These are phyloP conservation scores for Athrips mouffetella DNA, from an alignment of 2,888 invertebrate species.

Conservation along the genomic window DNA sequence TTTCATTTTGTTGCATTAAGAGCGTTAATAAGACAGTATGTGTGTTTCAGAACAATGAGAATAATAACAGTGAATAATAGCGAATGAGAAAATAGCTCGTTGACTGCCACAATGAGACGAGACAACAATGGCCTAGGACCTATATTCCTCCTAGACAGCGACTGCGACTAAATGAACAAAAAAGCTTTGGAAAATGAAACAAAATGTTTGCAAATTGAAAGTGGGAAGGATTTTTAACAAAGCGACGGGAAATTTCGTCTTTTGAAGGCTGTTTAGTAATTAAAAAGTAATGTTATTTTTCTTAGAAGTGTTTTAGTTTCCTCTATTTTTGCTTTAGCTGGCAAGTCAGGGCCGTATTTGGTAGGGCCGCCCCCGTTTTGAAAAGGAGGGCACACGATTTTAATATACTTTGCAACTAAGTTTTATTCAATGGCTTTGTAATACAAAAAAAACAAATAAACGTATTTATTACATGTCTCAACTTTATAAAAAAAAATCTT, in stretches of 20 bases:
- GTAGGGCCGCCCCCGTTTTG: no score
- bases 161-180: conserved; percentile 61
- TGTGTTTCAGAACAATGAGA: conserved; percentile 64
- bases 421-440: no score
- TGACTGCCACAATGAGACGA: conserved; percentile 63
- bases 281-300: conserved; percentile 10
- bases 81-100: conserved; percentile 73
- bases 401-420: no score
- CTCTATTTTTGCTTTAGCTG: no score
- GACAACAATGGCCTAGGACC: conserved; percentile 63
- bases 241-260: conserved; percentile 4
- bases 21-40: conserved; percentile 44
- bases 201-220: conserved; percentile 53
- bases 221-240: conserved; percentile 7
- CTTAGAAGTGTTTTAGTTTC: no score
- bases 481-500: no score
- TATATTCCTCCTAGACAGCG: conserved; percentile 56
- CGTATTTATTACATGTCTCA: no score
- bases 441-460: no score
- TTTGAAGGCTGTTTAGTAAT: conserved; percentile 1
- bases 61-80: conserved; percentile 67
- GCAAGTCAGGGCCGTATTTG: no score
- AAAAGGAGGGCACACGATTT: no score
- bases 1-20: conserved; percentile 31
- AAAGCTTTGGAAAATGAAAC: conserved; percentile 54